A percentile compares a stretch with the other conserved stretches of the same genome.
These are phyloP conservation scores for Hemitrygon akajei DNA, from an alignment of 2,797 vertebrate species.

Conservation along the genomic window DNA sequence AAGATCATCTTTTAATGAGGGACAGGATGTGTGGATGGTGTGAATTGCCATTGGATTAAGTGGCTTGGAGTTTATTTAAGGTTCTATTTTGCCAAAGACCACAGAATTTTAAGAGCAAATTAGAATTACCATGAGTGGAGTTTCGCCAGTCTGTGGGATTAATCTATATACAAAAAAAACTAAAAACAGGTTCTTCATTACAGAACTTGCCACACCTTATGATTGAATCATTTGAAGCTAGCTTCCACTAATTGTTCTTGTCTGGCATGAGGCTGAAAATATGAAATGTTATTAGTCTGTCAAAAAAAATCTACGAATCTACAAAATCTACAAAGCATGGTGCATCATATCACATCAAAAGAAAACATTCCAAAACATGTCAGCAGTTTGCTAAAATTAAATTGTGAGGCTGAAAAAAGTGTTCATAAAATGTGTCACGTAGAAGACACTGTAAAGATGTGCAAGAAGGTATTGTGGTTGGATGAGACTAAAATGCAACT, in stretches of 20 bases:
- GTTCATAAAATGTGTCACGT: too few species aligned
- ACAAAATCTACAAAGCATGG: too few species aligned
- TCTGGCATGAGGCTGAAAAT: not conserved
- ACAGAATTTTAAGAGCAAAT: not conserved
- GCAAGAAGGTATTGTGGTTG: too few species aligned
- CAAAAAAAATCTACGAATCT: too few species aligned
- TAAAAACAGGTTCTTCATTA: not conserved
- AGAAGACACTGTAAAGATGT: too few species aligned
- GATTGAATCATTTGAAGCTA: not conserved
- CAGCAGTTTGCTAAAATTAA: too few species aligned
- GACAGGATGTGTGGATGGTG: not conserved
- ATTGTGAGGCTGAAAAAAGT: too few species aligned
- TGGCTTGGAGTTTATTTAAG: not conserved
- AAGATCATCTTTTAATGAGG: not conserved
- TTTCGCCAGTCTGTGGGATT: not conserved
- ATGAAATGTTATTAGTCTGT: not conserved
- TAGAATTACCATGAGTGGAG: not conserved
- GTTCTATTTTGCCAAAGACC: not conserved
- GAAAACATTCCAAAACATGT: too few species aligned
- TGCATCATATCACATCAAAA: too few species aligned
- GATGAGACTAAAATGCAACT: too few species aligned
- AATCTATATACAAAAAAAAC: not conserved
- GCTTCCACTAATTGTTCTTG: not conserved
- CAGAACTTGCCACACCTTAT: not conserved
- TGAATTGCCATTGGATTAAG: not conserved